Base-by-base conservation (phyloP, 2,113 vertebrate species). In the Prinia subflava region DNA sequence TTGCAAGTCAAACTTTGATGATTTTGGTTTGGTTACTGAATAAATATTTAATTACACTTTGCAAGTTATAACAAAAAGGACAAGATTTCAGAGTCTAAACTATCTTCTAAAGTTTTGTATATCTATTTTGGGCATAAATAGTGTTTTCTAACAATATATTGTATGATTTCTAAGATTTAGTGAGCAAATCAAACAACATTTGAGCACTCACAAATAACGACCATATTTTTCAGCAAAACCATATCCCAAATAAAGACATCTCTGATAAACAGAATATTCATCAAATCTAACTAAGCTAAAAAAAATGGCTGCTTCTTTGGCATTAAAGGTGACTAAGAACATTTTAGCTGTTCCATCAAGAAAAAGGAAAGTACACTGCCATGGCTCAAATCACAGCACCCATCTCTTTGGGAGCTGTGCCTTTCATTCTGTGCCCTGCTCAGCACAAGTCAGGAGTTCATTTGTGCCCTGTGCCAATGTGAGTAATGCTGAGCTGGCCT, bases 21-120 rank as follows among this genome's bases (percentile, higher is more conserved):
- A 79, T 76, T 86, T 85, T 67, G 15, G 37, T 47, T 87, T 70
- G 59, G 78, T 83, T 88, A 57, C 69, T 73, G 62, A 89, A 30
- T 53, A 79, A 93, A 80, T 74, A 53, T 94, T 95, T 94, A 90
- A 73, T 62, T 70, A 39, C 35, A 39, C 50, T 92, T 96, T 31
- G 39, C 67, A 77, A 85, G 56, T 87, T 67, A 28, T 21, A 71
- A 68, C 39, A 52, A n/a, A n/a, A 42, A 35, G 64, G 35, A 47
- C 90, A 56, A 83, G 39, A 56, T 70, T 77, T 83, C 59, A 56
- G 63, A 44, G 37, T n/a, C 55, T 80, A 70, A 93, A 86, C 3
- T 16, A 24, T 73, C 24, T 56, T 83, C 39, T 44, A 1, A 94
- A 81, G 24, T 77, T 68, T 30, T 41, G 11, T 15, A 1, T 75